phyloP scores from a whole-genome alignment of 2,888 invertebrate genomes.

The Cheilosia vernalis region DNA sequence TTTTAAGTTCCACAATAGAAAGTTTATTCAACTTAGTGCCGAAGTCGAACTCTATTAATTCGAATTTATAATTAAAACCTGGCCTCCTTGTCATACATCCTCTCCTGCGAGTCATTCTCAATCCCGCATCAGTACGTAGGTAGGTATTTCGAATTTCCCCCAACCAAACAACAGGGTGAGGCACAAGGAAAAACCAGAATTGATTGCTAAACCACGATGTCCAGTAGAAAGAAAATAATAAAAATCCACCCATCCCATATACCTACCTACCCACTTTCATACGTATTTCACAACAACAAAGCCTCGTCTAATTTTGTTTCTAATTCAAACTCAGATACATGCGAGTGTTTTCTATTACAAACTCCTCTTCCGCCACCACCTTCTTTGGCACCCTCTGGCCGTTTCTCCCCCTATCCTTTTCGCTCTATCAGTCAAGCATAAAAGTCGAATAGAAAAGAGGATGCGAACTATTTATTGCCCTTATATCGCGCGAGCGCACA shows the following conservation, averaged over 20 bases:
- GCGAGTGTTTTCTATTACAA: slow-evolving; percentile 26
- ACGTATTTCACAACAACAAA: not conserved
- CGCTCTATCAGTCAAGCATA: slow-evolving; percentile 75
- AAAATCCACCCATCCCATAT: slow-evolving; percentile 12
- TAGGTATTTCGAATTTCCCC: not conserved
- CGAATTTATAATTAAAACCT: too few relatives aligned
- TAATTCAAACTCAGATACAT: slow-evolving; percentile 25
- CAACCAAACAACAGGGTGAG: slow-evolving; percentile 16
- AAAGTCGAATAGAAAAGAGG: slow-evolving; percentile 72
- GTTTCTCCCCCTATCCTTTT: slow-evolving; percentile 69
- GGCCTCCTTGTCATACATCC: not conserved
- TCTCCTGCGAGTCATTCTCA: not conserved
- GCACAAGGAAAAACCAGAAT: not conserved
- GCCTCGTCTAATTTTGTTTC: slow-evolving; percentile 53
- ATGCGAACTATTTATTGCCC: slow-evolving; percentile 63
- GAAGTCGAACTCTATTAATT: too few relatives aligned
- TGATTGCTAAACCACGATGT: slow-evolving; percentile 7
- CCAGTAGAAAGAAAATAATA: not conserved
- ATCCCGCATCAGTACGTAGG: too few relatives aligned
- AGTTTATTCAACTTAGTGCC: too few relatives aligned
- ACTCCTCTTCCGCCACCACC: slow-evolving; percentile 40
- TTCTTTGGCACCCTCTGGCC: not conserved
- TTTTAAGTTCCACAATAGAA: too few relatives aligned
- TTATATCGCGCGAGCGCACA: slow-evolving; percentile 26
- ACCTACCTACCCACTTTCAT: not conserved